Evolutionary conservation across 2,888 invertebrate species (phyloP), one percentile per base, ranked within the genome.

Genomic region (Chrysina gloriosa): DNA sequence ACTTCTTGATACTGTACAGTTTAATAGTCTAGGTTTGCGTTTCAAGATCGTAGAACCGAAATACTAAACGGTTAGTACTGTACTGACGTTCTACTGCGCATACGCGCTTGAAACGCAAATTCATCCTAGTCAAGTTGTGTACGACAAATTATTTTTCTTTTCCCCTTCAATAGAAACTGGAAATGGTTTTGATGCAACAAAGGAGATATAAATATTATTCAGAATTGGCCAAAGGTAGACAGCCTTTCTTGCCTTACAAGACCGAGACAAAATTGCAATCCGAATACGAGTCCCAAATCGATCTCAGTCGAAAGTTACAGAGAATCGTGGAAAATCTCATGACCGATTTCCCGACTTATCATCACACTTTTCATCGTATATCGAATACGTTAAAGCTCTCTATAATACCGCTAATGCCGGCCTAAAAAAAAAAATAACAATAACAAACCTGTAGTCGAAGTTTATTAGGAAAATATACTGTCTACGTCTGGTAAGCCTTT

Each of bases 141-240:
- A n/a, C n/a, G n/a, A 82, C 31, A 79, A 82, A 71, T 76, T 45
- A 25, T 21, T 9, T 39, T 39, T 23, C 0, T 9, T 47, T 3
- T 11, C 25, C 6, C 4, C 16, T 7, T 27, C 5, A 5, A 9
- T 75, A 87, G 87, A 88, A 87, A 74, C 81, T 89, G 68, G 87
- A 89, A 77, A 78, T 85, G 65, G 76, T 93, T 16, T 87, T 93
- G 0, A 86, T 90, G 52, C 88, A 89, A 73, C 94, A 94, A 79
- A 88, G 89, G 27, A 89, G 90, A 70, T 88, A 89, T 27, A 87
- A 85, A 71, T 86, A 90, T 73, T 86, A 90, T 64, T 76, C 83
- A 0, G 85, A 85, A 1, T 83, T 89, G 0, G 78, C 85, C 1
- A 85, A 85, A 21, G 79, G 80, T 0, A 77, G 80, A 19, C 76